A percentile compares a stretch with the other conserved stretches of the same genome.
These are phyloP conservation scores for Pimpla rufipes DNA, from an alignment of 2,888 invertebrate genomes.

Conservation along the genomic window DNA sequence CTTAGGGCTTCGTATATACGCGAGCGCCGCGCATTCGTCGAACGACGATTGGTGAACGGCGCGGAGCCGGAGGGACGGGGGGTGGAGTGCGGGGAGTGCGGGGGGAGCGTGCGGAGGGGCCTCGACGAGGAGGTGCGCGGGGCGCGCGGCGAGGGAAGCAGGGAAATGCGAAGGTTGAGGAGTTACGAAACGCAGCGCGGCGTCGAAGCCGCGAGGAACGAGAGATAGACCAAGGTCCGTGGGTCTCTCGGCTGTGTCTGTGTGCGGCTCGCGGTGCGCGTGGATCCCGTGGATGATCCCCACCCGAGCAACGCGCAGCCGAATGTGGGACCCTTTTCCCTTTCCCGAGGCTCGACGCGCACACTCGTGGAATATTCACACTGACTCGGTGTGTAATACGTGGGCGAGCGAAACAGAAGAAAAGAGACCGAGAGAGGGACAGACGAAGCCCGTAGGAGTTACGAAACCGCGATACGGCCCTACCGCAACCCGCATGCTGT, in stretches of 20 bases:
- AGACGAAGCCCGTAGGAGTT: constrained; percentile 4
- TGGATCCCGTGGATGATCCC: constrained; percentile 12
- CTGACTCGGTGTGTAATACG: not conserved
- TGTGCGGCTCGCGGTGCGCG: not conserved
- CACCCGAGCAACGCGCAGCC: constrained; percentile 19
- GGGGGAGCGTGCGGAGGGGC: constrained; percentile 63
- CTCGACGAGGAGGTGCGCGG: constrained; percentile 71
- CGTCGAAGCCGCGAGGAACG: constrained; percentile 31
- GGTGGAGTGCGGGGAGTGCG: constrained; percentile 36
- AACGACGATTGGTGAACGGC: constrained; percentile 6
- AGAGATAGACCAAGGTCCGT: constrained; percentile 43
- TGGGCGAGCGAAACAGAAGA: not conserved
- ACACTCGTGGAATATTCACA: constrained; percentile 34
- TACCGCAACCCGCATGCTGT: constrained; percentile 73
- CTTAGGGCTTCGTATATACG: constrained; percentile 10
- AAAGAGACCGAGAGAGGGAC: not conserved
- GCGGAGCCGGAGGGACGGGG: not conserved
- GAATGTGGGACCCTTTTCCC: constrained; percentile 46
- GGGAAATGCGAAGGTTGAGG: constrained; percentile 80
- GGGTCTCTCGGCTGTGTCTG: not conserved
- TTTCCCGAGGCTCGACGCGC: constrained; percentile 40
- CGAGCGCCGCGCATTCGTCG: not conserved
- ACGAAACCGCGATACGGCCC: constrained; percentile 73
- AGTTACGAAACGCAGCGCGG: constrained; percentile 80
- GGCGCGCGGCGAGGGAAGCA: constrained; percentile 69